These are phyloP conservation scores for Polypedilum pembai DNA, from an alignment of 1,140 invertebrate genomes.

Conservation along the genomic window DNA sequence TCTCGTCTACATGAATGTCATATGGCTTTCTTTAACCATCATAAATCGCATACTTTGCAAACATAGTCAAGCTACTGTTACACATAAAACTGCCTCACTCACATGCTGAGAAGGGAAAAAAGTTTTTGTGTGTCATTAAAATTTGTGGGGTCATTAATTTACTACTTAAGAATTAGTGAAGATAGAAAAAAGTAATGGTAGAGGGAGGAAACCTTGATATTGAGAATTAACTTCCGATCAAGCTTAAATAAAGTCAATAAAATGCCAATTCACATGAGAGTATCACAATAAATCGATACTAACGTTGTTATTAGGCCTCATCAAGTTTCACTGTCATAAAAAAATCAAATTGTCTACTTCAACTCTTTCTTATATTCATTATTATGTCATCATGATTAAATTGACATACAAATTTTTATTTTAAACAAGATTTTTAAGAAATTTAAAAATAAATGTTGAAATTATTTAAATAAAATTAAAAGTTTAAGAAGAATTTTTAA, in stretches of 20 bases:
- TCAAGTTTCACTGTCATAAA: neutral
- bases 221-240: neutral
- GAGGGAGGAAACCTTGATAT: neutral
- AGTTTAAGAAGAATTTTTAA: too few relatives aligned
- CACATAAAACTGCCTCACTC: too few relatives aligned
- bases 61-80: neutral
- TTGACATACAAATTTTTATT: too few relatives aligned
- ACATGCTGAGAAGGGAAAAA: neutral
- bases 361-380: neutral
- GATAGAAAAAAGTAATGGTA: too few relatives aligned
- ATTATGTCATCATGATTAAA: too few relatives aligned
- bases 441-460: too few relatives aligned
- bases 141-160: slow-evolving; percentile 17
- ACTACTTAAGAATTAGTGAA: neutral
- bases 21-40: neutral
- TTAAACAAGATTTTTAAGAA: too few relatives aligned
- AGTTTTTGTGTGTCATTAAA: slow-evolving; percentile 18
- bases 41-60: slow-evolving; percentile 7
- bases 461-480: too few relatives aligned
- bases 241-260: neutral
- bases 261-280: neutral
- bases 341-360: neutral
- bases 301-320: slow-evolving; percentile 5
- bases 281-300: slow-evolving; percentile 13
- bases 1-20: neutral